Evolutionary conservation across 2,113 vertebrate genomes (phyloP).

Genomic region (Neopipo cinnamomea): DNA sequence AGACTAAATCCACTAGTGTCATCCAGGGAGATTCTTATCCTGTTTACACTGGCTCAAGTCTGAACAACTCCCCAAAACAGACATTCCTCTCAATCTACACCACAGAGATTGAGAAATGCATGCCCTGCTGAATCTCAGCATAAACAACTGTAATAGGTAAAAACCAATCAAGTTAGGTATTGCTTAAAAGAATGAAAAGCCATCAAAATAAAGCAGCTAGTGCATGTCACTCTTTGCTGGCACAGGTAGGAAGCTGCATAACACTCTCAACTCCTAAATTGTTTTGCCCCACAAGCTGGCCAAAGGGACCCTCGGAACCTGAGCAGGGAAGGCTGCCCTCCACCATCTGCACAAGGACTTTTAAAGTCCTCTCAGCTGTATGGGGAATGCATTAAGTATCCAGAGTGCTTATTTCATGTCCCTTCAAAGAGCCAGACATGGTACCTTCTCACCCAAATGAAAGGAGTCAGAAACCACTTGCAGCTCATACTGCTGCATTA

Average conservation of each 20-base stretch:
- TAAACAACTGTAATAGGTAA: not conserved
- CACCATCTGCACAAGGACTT: not conserved
- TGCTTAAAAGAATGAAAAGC: not conserved
- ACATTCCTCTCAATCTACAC: not conserved
- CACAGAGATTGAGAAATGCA: not conserved
- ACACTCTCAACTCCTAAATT: not conserved
- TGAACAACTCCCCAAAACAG: not conserved
- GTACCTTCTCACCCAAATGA: not conserved
- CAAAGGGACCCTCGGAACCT: not conserved
- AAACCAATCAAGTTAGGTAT: not conserved
- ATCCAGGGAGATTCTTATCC: not conserved
- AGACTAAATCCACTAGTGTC: not conserved
- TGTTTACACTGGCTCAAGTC: not conserved
- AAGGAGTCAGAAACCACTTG: not conserved
- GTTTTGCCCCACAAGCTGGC: accelerated
- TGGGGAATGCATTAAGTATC: not conserved
- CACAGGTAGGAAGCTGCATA: not conserved
- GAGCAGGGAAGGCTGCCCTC: not conserved
- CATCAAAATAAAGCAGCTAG: not conserved
- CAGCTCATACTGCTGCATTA: not conserved
- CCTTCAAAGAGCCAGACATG: not conserved
- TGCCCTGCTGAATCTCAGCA: not conserved
- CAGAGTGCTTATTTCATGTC: not conserved
- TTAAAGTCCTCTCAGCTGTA: not conserved
- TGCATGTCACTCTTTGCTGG: not conserved